phyloP scores from a whole-genome alignment of 2,113 vertebrate species.

The Himantopus leucocephalus region DNA sequence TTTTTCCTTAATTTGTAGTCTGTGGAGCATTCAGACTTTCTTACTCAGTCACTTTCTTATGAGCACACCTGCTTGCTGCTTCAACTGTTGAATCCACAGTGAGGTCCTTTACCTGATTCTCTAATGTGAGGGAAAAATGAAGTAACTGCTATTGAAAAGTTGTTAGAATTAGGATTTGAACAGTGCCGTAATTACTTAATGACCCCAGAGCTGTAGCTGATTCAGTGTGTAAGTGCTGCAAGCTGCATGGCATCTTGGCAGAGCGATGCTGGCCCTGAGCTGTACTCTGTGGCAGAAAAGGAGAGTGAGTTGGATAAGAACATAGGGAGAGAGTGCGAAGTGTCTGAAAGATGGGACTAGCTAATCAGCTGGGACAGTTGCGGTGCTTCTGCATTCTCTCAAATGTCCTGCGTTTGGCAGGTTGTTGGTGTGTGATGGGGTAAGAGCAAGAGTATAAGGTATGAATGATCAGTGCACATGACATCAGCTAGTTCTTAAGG shows the following conservation, averaged over 20 bases:
- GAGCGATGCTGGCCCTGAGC: neutral
- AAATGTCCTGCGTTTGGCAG: neutral
- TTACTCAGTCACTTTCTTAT: neutral
- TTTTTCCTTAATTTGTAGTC: neutral
- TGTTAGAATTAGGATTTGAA: neutral
- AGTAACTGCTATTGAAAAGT: neutral
- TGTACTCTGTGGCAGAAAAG: neutral
- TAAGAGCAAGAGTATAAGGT: neutral
- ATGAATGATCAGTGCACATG: fast-evolving
- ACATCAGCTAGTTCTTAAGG: neutral
- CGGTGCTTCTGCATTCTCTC: neutral
- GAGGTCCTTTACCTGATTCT: neutral
- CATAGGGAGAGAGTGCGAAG: neutral
- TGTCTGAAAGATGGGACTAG: neutral
- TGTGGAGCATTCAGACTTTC: neutral
- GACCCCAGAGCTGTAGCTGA: neutral
- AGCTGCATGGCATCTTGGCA: neutral
- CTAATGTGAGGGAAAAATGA: neutral
- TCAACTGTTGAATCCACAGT: neutral
- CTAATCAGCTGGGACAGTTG: neutral
- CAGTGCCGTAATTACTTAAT: neutral
- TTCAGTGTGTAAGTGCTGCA: neutral
- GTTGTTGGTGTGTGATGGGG: neutral
- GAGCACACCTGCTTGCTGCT: neutral
- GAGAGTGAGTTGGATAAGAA: neutral